Evolutionary conservation across 2,888 invertebrate species (phyloP), one percentile per base, ranked within the genome.

Genomic region (Mythimna vitellina): DNA sequence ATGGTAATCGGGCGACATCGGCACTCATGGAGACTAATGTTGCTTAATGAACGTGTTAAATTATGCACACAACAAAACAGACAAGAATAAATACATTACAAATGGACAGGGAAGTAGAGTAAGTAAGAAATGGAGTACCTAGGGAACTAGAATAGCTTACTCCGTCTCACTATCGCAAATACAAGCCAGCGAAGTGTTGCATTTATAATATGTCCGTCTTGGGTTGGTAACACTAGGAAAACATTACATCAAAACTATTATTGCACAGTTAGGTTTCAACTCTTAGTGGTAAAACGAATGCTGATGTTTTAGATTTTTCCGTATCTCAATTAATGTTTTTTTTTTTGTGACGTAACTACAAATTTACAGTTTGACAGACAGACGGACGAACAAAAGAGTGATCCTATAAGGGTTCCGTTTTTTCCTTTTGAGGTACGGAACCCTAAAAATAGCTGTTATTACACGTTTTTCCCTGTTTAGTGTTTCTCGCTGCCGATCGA

Each of bases 51-150:
- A 78, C 73, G 73, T 73, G 76, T 80, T 83, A 80, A 87, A 85
- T 88, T 86, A 88, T 88, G 76, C 81, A 72, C 78, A 74, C 70
- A 77, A 82, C 78, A 82, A 86, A 76, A 73, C 78, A 78, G 75
- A 75, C 72, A 69, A 74, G 76, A 82, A 80, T 79, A 80, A 75
- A 81, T 80, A 78, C 80, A 83, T 86, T 76, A 72, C 69, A 70
- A 78, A 73, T 77, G 73, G 60, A 75, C 61, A 38, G 63, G 46
- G 57, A 54, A 58, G 54, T 53, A 32, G 69, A 76, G 29, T 56
- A 20, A 8, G 35, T 53, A 6, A 25, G 22, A 64, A 53, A 78
- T 67, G 66, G 53, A 78, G 38, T 53, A 1, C 8, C 14, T 54
- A 42, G n/a, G 20, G 17, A 17, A 5, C 29, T 14, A 25, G 6